Base-by-base conservation (phyloP, 2,888 invertebrate genomes). In the Resseliella maxima region DNA sequence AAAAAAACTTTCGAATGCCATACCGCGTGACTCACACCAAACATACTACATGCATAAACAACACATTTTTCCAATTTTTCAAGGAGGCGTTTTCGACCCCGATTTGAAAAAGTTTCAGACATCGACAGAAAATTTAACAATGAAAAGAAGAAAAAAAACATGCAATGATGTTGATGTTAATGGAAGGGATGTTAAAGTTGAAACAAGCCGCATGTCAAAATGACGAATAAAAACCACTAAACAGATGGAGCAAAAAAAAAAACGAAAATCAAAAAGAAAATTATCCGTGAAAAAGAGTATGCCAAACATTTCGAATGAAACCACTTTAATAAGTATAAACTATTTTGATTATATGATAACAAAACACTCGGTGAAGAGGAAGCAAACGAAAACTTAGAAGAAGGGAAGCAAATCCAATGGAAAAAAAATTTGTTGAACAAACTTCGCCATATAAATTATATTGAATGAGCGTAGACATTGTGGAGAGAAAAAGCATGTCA, bases 281-380 rank as follows among this genome's bases (percentile, higher is more conserved):
- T 12, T 50, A 59, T 59, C 59, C 59, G 24, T 59, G 59, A 24
- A 59, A 59, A 18, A 59, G 59, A 59, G 59, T 72, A 35, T 72
- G 35, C 72, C 72, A 31, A 27, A 72, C 72, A 31, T 72, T 72
- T 72, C 31, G 31, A 72, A 72, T 59, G 59, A 59, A 59, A 72
- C 72, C 31, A 72, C 72, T 72, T 72, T 72, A 72, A 72, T 72
- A 72, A 72, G 35, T 72, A 31, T 35, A 72, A 72, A 72, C 72
- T 72, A 72, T 72, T 72, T 72, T 72, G 72, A 72, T 72, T 72
- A 31, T 72, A 12, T 5, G 72, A 59, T 59, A 59, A 50, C 46
- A 50, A 50, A 50, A 50, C 59, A 59, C 72, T 31, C 35, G 15
- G 72, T 12, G 72, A 31, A 72, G 31, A n/a, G 31, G 31, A 72